Evolutionary conservation across 2,113 vertebrate species (phyloP), one percentile per base, ranked within the genome.

Genomic region (Poeciliopsis turrubarensis): DNA sequence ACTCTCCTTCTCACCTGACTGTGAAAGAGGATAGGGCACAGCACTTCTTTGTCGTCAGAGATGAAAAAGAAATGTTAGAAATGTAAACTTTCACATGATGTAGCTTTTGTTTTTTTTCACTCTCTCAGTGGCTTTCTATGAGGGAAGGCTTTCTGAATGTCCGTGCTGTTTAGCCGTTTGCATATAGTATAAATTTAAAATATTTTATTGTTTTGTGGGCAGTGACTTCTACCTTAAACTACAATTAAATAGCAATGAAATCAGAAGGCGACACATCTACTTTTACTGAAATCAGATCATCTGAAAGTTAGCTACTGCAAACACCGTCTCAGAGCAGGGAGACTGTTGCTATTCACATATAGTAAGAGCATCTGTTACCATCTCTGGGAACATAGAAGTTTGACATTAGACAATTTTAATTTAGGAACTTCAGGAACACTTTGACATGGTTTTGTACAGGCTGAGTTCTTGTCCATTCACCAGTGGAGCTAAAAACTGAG

Each of bases 11-110:
- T 64, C 39, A 75, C 4, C 27, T 11, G n/a, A 34, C 65, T 71
- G 79, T 62, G 41, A 68, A 63, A 68, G 54, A 3, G 6, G 4
- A 6, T 64, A 76, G 25, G n/a, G 14, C 54, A 65, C 27, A 22
- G 10, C 27, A 73, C 4, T 22, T 65, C 47, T 75, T 66, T 69
- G 47, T 29, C 70, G 37, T 73, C 34, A 25, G 25, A 65, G 69
- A 80, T 29, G 3, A 70, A 75, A 61, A 39, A 72, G 15, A 63
- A 81, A 65, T 70, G 1, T 39, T n/a, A 11, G 51, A 51, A 65
- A 72, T 73, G 22, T 60, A 30, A 57, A 32, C 10, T n/a, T 10
- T 65, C 15, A 25, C 8, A 27, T 13, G 4, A 51, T 67, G 29
- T 44, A 11, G 2, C 60, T 37, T 41, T 51, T 69, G 27, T 3